Evolutionary conservation across 2,888 invertebrate species (phyloP), one percentile per base, ranked within the genome.

Genomic region (Melikaiella ostensackeni): DNA sequence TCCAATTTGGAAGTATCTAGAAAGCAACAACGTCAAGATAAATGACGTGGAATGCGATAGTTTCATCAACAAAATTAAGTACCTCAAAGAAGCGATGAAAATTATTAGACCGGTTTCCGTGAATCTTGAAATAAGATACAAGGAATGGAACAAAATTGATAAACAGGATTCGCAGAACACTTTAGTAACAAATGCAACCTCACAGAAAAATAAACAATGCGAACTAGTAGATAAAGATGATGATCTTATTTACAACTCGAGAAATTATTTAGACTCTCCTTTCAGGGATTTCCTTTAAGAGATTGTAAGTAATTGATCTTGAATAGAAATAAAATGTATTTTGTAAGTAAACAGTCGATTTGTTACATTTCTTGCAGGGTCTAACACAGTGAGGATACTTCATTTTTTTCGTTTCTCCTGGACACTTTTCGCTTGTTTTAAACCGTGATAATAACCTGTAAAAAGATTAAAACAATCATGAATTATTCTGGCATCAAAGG

Each of bases 121-220:
- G 80, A 92, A 93, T 75, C 86, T 94, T 64, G 92, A 93, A 38
- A 91, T 92, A 75, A 93, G 92, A 85, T 95, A 96, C 86, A 88
- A 92, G 46, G 92, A 93, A 11, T 96, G 96, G 96, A 93, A 94
- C 88, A 92, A 79, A 92, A 94, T 84, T 93, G 94, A 92, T 95
- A 77, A 75, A 64, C n/a, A 74, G 75, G 38, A 50, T 79, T 21
- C 21, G 24, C 16, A 21, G 16, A 33, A 21, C 33, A 21, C 62
- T 77, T 16, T 61, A 74, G 30, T 8, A 64, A 50, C 35, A 66
- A 55, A 35, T 50, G 59, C 50, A n/a, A 50, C n/a, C 11, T 24
- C 3, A 57, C 24, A 24, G 4, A 5, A 75, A 74, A 66, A 30
- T 74, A 57, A 63, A 64, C 8, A 59, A 64, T 21, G 38, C 42